phyloP scores from a whole-genome alignment of 2,888 invertebrate species.

The Corythucha ciliata region DNA sequence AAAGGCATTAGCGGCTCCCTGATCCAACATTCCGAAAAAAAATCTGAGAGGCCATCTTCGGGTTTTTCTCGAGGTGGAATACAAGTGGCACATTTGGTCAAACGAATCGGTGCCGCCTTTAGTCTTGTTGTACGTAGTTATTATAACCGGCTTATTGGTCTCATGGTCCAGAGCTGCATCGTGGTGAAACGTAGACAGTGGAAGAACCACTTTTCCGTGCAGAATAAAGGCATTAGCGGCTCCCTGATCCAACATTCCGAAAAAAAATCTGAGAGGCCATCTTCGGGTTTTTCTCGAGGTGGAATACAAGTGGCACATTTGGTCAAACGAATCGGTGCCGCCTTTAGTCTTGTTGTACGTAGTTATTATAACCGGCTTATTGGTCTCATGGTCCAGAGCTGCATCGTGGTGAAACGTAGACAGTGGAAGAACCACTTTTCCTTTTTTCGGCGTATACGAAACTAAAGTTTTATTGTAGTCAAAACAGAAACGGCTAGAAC shows the following conservation, averaged over 20 bases:
- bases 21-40: no score
- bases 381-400: conserved; percentile 22
- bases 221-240: no score
- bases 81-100: no score
- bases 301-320: conserved; percentile 32
- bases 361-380: conserved; percentile 31
- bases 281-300: conserved; percentile 30
- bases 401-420: neutral
- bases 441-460: conserved; percentile 7
- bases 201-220: no score
- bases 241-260: conserved; percentile 34
- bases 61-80: no score
- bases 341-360: conserved; percentile 35
- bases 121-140: no score
- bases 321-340: conserved; percentile 34
- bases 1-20: no score
- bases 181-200: no score
- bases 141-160: no score
- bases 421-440: neutral
- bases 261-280: conserved; percentile 35
- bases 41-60: no score
- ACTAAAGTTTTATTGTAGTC: conserved; percentile 6
- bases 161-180: no score
- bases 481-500: conserved; percentile 1
- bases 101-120: no score